Evolutionary conservation across 2,888 invertebrate species (phyloP).

Genomic region (Eilema sororculum): DNA sequence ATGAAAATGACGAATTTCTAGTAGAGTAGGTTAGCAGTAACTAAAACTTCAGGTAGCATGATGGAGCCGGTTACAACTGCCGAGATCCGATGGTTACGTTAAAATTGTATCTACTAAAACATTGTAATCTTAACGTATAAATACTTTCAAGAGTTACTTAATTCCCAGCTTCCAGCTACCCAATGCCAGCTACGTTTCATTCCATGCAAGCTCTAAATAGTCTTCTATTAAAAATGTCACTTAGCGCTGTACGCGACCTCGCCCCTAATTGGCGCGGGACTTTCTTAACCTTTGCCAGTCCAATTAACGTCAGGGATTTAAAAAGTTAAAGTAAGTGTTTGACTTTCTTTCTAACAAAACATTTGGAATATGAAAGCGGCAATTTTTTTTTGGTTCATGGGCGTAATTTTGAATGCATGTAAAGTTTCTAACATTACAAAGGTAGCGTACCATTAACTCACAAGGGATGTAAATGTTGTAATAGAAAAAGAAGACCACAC

Average conservation of each 20-base stretch:
- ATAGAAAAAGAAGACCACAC: background rate
- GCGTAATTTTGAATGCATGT: background rate
- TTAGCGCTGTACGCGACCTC: constrained; percentile 38
- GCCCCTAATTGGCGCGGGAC: constrained; percentile 44
- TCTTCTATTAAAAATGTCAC: constrained; percentile 44
- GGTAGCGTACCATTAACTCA: background rate
- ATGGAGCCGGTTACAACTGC: no score
- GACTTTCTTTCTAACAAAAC: background rate
- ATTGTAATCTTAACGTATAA: no score
- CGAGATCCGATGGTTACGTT: no score
- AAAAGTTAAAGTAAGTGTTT: background rate
- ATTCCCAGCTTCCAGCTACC: background rate
- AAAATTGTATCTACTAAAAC: no score
- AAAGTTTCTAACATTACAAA: background rate
- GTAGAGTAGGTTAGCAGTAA: no score
- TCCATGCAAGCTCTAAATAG: constrained; percentile 11
- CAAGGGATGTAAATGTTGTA: background rate
- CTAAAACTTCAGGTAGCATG: no score
- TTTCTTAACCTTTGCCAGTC: constrained; percentile 40
- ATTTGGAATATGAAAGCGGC: background rate
- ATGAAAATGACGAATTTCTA: no score
- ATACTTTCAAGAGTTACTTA: no score
- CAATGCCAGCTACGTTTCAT: no score
- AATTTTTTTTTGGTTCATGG: background rate
- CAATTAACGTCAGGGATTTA: constrained; percentile 39